Evolutionary conservation across 2,113 vertebrate genomes (phyloP), one percentile per base, ranked within the genome.

Genomic region (Neolamprologus cancellatus): DNA sequence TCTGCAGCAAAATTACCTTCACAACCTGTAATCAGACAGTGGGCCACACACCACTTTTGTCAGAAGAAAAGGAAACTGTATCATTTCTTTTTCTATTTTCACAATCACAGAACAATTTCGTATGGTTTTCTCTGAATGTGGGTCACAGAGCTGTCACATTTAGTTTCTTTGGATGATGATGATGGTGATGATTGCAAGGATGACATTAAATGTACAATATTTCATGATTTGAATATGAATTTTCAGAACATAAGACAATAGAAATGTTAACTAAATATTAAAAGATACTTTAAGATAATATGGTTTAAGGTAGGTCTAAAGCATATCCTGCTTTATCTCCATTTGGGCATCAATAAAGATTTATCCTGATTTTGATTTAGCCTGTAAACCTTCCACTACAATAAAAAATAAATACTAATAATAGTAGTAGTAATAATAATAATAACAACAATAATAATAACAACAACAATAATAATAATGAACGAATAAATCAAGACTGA

Each of bases 371-470:
- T 57, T 57, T 15, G n/a, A 64, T 41, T 69, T 23, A 69, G 2
- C 13, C 36, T 23, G 20, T 23, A 39, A 69, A 23, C 61, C n/a
- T 69, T 36, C 10, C 32, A 36, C 18, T 36, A 20, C 18, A 20
- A 64, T 20, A 64, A 64, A 36, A 64, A 34, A 7, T 34, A 12
- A 64, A 64, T n/a, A 64, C 9, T 64, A 64, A 3, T 34, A 61
- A n/a, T 61, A 34, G 5, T 34, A 34, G 3, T 34, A 61, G 1
- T 32, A 34, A 3, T 18, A 32, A 11, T 4, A 32, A 32, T 6
- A 28, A 55, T 1, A 54, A 25, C 0, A 52, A n/a, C 0, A 4
- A 46, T 0, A 18, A 48, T 0, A 23, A 53, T 0, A 52, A 18
- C 1, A 18, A 44, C 1, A 15, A 18, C 1, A 44, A 44, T 6